These are phyloP conservation scores for Pogonognathellus flavescens DNA, from an alignment of 1,140 invertebrate species.

Conservation along the genomic window DNA sequence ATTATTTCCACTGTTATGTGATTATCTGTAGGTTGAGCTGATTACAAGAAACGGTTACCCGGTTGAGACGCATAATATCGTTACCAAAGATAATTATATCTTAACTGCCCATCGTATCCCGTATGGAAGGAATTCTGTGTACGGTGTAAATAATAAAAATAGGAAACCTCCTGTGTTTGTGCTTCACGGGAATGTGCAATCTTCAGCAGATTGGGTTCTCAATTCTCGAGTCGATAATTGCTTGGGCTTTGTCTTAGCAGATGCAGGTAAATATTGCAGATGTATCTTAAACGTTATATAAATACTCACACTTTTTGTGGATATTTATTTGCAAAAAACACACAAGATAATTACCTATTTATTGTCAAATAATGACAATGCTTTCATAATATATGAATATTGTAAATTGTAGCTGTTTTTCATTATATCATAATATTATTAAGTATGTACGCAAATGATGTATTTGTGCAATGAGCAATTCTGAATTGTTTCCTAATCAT, in stretches of 20 bases:
- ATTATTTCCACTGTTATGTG: background rate
- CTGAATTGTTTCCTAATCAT: too few relatives aligned
- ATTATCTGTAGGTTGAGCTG: background rate
- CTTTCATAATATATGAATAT: too few relatives aligned
- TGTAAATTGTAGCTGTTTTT: too few relatives aligned
- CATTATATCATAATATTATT: too few relatives aligned
- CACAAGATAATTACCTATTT: too few relatives aligned
- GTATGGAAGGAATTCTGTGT: conserved; percentile 55
- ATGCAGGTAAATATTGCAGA: conserved; percentile 31
- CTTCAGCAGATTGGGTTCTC: conserved; percentile 82
- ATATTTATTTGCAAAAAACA: background rate
- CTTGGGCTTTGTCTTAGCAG: conserved; percentile 13
- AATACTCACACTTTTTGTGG: background rate
- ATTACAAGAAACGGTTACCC: conserved; percentile 67
- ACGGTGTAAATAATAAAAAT: background rate
- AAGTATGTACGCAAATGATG: too few relatives aligned
- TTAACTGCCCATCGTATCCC: conserved; percentile 70
- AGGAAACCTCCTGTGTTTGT: conserved; percentile 72
- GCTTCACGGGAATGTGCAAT: conserved; percentile 83
- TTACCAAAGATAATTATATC: conserved; percentile 69
- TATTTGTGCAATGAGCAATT: too few relatives aligned
- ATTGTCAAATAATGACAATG: too few relatives aligned
- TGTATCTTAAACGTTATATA: too few relatives aligned
- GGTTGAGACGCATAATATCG: conserved; percentile 67
- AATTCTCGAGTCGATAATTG: conserved; percentile 75